Evolutionary conservation across 2,888 invertebrate species (phyloP).

Genomic region (Sceliomorpha sp.): DNA sequence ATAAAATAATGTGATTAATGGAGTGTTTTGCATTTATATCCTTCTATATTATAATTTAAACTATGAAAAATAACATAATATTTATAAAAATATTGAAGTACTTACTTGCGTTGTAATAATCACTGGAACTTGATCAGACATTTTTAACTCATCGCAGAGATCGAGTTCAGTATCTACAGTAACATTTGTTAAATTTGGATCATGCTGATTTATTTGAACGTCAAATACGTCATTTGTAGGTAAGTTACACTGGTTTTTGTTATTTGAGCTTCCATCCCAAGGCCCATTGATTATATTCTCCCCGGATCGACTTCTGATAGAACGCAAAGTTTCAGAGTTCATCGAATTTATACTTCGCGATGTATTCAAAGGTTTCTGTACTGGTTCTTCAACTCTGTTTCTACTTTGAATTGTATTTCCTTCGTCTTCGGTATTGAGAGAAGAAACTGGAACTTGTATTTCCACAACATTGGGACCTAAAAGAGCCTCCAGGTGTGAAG

Average conservation of each 20-base stretch:
- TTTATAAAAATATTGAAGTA: not conserved
- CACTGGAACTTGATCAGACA: conserved; percentile 3
- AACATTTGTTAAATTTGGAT: conserved; percentile 26
- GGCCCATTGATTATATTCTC: conserved; percentile 6
- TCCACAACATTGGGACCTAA: conserved; percentile 54
- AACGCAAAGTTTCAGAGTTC: conserved; percentile 16
- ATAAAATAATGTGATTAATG: conserved; percentile 32
- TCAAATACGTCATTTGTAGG: conserved; percentile 15
- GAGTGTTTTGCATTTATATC: not conserved
- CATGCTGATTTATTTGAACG: conserved; percentile 13
- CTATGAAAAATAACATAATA: too few species aligned
- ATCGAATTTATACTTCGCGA: conserved; percentile 11
- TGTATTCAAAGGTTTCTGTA: conserved; percentile 14
- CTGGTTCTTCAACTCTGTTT: conserved; percentile 8
- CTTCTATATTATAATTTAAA: too few species aligned
- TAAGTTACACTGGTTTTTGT: conserved; percentile 17
- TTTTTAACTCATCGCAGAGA: conserved; percentile 25
- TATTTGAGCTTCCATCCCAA: conserved; percentile 11
- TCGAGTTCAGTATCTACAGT: conserved; percentile 19
- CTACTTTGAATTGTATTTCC: conserved; percentile 24
- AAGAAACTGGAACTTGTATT: conserved; percentile 45
- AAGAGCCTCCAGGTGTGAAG: conserved; percentile 55
- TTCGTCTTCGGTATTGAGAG: conserved; percentile 17
- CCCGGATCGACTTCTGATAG: not conserved
- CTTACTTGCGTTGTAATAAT: conserved; percentile 17